phyloP scores from a whole-genome alignment of 92 coral and sea anemone species.

The Actinostola sp. region DNA sequence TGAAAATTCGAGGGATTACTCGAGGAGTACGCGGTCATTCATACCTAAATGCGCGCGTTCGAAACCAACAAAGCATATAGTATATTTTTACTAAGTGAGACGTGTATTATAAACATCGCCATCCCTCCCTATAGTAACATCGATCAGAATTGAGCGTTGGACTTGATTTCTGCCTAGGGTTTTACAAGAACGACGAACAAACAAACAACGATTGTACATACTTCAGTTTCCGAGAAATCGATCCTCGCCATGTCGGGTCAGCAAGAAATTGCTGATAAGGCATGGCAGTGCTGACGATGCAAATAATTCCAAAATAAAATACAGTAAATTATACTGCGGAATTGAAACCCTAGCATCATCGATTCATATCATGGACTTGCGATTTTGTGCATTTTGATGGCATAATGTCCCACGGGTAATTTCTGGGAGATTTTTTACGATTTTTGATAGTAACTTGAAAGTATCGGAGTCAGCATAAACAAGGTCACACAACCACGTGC shows the following conservation, averaged over 20 bases:
- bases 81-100: too few species aligned
- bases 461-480: slow-evolving; percentile 50
- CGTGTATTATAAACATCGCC: too few species aligned
- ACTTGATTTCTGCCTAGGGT: too few species aligned
- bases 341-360: neutral
- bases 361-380: neutral
- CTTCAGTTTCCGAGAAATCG: slow-evolving; percentile 8
- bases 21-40: too few species aligned
- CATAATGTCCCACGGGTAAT: neutral
- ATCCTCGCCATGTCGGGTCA: slow-evolving; percentile 1
- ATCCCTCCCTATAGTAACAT: too few species aligned
- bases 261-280: slow-evolving; percentile 16
- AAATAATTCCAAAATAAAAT: slow-evolving; percentile 34
- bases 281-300: slow-evolving; percentile 42
- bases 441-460: slow-evolving; percentile 12
- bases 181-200: neutral
- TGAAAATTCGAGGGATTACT: too few species aligned
- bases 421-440: slow-evolving; percentile 21
- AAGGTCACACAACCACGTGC: slow-evolving; percentile 29
- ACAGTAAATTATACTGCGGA: neutral
- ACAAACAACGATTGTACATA: neutral
- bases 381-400: neutral
- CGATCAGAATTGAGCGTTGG: too few species aligned
- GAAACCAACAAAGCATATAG: neutral
- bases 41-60: too few species aligned